These are phyloP conservation scores for Ernsta delagoae DNA, from an alignment of 2,888 invertebrate genomes.

Conservation along the genomic window DNA sequence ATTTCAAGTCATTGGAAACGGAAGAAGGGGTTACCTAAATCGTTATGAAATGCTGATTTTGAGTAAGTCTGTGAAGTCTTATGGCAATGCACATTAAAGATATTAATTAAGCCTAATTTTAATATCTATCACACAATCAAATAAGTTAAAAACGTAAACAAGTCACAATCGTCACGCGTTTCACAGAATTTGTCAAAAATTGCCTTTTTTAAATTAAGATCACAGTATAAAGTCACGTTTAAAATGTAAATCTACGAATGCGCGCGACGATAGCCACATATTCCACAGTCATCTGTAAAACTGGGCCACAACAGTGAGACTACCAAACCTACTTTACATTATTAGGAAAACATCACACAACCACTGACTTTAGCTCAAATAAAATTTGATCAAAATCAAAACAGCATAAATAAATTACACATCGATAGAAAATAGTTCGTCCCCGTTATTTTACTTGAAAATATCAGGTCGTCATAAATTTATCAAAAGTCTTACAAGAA, in stretches of 20 bases:
- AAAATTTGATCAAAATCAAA: conserved; percentile 47
- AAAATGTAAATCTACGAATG: conserved; percentile 78
- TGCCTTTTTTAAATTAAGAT: conserved; percentile 83
- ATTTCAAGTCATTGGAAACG: conserved; percentile 52
- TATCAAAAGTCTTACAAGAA: conserved; percentile 45
- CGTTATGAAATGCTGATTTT: conserved; percentile 73
- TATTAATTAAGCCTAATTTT: conserved; percentile 72
- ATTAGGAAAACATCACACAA: conserved; percentile 65
- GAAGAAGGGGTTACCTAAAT: conserved; percentile 50
- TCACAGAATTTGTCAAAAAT: conserved; percentile 79
- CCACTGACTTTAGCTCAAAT: conserved; percentile 59
- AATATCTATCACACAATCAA: conserved; percentile 72
- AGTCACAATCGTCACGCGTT: conserved; percentile 68
- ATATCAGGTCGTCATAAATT: conserved; percentile 50
- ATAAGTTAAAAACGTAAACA: conserved; percentile 73
- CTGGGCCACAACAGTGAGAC: conserved; percentile 68
- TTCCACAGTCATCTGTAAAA: conserved; percentile 81
- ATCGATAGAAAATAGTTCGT: conserved; percentile 45
- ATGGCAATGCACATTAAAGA: conserved; percentile 74
- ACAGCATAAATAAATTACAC: conserved; percentile 44
- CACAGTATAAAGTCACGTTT: conserved; percentile 83
- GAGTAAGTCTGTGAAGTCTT: conserved; percentile 70
- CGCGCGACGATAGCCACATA: conserved; percentile 73
- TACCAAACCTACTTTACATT: conserved; percentile 49
- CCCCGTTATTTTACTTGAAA: conserved; percentile 44